phyloP scores from a whole-genome alignment of 2,113 vertebrate genomes.

The Lepus europaeus region DNA sequence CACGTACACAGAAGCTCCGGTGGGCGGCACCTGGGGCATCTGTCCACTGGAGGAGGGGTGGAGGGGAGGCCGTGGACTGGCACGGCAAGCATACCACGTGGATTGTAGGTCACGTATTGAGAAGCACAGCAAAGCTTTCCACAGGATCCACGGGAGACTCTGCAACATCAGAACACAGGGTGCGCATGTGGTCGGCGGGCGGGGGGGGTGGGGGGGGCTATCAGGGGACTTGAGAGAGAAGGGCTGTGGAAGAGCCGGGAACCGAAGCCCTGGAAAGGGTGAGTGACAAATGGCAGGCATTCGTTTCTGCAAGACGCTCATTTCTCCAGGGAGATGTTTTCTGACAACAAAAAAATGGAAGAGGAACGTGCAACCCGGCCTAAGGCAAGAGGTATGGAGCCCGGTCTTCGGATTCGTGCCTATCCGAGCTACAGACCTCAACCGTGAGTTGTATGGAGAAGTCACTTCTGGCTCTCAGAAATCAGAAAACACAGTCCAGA shows the following conservation, averaged over 20 bases:
- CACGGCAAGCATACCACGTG: background rate
- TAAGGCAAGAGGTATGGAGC: too few relatives aligned
- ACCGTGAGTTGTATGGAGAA: background rate
- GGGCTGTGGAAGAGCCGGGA: background rate
- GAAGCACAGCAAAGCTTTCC: background rate
- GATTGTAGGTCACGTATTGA: background rate
- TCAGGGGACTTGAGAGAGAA: background rate
- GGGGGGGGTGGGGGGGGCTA: accelerated
- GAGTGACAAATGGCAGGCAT: background rate
- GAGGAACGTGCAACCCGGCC: background rate
- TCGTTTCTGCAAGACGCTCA: background rate
- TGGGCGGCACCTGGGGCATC: too few relatives aligned
- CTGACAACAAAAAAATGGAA: background rate
- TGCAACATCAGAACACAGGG: slow-evolving; percentile 3
- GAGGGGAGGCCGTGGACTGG: background rate
- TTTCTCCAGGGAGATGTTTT: background rate
- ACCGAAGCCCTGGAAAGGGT: background rate
- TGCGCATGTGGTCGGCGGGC: background rate
- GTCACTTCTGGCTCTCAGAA: slow-evolving; percentile 52
- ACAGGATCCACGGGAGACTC: background rate
- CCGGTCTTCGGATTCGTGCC: background rate
- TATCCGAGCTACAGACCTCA: slow-evolving; percentile 33
- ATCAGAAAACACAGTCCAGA: background rate
- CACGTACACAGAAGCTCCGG: background rate
- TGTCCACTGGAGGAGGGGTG: too few relatives aligned